Evolutionary conservation across 2,888 invertebrate genomes (phyloP), one percentile per base, ranked within the genome.

Genomic region (Bibio marci): DNA sequence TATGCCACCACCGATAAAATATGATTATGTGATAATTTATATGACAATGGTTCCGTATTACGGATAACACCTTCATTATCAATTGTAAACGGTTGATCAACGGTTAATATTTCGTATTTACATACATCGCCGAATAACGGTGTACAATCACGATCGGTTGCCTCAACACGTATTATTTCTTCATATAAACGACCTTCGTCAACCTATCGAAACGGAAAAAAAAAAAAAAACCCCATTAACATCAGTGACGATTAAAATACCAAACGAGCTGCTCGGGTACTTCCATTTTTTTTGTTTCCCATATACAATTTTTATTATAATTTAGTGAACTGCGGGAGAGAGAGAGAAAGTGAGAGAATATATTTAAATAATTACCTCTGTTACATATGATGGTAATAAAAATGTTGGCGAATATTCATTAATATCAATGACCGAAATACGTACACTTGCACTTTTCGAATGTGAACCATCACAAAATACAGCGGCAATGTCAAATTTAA

Each of bases 1-100:
- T 88, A 90, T 2, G 97, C 97, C 43, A 94, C 88, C 43, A 97
- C 90, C 26, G 90, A 88, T 37, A 98, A 67, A 50, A 97, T 94
- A 66, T 95, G 92, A 62, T 92, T 95, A 66, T 92, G 91, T 7
- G 86, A 82, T 44, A 80, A 72, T 57, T 87, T 87, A 63, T 87
- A 92, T 52, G 92, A 90, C 55, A 98, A 66, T 0, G 88, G 81
- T 53, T 88, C 88, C 1, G 88, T 94, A 65, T 94, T 97, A 48
- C 82, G 76, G 48, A 98, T 83, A n/a, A 82, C 80, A 39, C 90
- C 95, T 56, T 91, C 87, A 56, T 83, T 82, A 58, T 91, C 87
- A 52, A 95, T 86, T 39, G 76, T 73, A 60, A 95, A 95, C 1
- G 87, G 87, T 48, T 85, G 83, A 49, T 91, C 87, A 44, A 80